Evolutionary conservation across 2,113 vertebrate species (phyloP).

Genomic region (Echinops telfairi): DNA sequence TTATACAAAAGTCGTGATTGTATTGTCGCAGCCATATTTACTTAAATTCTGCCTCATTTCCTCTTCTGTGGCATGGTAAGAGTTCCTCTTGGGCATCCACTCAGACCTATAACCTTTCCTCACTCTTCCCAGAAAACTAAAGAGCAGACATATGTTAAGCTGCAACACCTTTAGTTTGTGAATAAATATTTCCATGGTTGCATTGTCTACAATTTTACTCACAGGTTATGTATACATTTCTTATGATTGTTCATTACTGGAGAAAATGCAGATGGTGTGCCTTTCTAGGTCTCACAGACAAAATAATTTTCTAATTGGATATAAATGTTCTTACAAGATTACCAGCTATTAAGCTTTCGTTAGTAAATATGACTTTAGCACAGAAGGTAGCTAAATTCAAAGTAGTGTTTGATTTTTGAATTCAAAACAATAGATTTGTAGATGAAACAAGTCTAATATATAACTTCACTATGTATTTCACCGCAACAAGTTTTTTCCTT

Average conservation of each 20-base stretch:
- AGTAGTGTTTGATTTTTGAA: background rate
- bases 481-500: background rate
- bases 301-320: constrained; percentile 52
- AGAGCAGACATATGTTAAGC: constrained; percentile 8
- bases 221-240: background rate
- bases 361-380: constrained; percentile 19
- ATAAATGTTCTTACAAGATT: constrained; percentile 3
- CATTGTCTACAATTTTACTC: background rate
- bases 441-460: constrained; percentile 34
- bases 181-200: constrained; percentile 22
- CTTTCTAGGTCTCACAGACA: background rate
- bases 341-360: constrained; percentile 18
- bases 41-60: background rate
- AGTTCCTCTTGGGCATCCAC: constrained; percentile 23
- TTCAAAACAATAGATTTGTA: constrained; percentile 34
- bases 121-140: constrained; percentile 31
- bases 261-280: background rate
- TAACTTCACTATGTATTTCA: background rate
- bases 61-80: constrained; percentile 34
- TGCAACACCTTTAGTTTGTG: constrained; percentile 42
- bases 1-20: background rate
- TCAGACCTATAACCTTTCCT: constrained; percentile 23
- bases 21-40: background rate
- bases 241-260: background rate
- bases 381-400: constrained; percentile 11